Evolutionary conservation across 2,888 invertebrate genomes (phyloP).

Genomic region (Perdita meconis): DNA sequence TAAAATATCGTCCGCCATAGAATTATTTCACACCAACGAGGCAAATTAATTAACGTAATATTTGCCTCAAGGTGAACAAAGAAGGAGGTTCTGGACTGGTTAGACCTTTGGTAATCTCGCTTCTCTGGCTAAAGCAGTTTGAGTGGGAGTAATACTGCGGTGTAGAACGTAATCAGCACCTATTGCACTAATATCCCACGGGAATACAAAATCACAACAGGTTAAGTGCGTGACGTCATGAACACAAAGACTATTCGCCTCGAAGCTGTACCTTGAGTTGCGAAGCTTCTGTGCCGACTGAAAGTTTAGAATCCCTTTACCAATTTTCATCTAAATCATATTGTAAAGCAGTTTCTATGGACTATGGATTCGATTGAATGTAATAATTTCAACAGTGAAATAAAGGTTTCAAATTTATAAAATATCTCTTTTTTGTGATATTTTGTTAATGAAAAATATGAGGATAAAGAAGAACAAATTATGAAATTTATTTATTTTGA

Average conservation of each 20-base stretch:
- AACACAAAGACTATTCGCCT: not conserved
- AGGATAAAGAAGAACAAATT: too few relatives aligned
- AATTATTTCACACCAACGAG: not conserved
- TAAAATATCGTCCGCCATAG: not conserved
- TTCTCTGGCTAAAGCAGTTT: not conserved
- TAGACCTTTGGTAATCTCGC: not conserved
- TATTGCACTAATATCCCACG: conserved; percentile 1
- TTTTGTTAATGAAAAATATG: too few relatives aligned
- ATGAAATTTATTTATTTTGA: too few relatives aligned
- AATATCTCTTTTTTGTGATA: too few relatives aligned
- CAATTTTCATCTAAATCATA: too few relatives aligned
- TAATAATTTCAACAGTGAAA: too few relatives aligned
- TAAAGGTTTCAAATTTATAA: too few relatives aligned
- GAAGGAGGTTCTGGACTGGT: not conserved
- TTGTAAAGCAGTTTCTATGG: too few relatives aligned
- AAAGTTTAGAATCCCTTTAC: too few relatives aligned
- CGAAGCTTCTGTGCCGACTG: too few relatives aligned
- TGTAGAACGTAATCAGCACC: not conserved
- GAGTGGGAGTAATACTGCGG: not conserved
- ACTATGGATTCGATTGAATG: too few relatives aligned
- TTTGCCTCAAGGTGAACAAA: not conserved
- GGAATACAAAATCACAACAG: not conserved
- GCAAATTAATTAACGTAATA: not conserved
- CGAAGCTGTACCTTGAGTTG: too few relatives aligned
- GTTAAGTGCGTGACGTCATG: not conserved